These are phyloP conservation scores for Cuniculus paca DNA, from an alignment of 2,797 vertebrate genomes.

Conservation along the genomic window DNA sequence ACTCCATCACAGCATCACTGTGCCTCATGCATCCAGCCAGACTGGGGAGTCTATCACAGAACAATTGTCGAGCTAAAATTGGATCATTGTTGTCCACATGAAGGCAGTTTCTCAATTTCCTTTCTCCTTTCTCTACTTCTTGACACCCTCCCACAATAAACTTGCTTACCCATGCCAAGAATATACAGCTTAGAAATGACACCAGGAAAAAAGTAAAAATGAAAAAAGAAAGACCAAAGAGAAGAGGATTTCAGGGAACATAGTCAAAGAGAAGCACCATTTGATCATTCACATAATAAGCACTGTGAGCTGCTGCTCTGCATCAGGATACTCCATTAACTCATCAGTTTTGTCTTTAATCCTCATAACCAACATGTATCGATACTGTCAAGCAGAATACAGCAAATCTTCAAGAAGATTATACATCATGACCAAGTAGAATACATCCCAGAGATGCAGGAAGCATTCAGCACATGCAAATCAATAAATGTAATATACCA, in stretches of 20 bases:
- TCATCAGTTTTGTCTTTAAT: not conserved
- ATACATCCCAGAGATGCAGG: no score
- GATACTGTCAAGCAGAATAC: no score
- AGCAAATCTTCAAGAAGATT: no score
- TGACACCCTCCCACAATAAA: conserved; percentile 74
- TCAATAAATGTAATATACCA: no score
- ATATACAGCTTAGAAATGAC: conserved; percentile 72
- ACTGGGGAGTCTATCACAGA: conserved; percentile 71
- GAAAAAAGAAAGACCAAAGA: conserved; percentile 56
- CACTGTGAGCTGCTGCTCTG: not conserved
- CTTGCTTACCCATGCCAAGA: conserved; percentile 67
- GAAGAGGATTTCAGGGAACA: conserved; percentile 42
- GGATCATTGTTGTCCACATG: conserved; percentile 61
- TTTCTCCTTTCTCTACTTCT: conserved; percentile 75
- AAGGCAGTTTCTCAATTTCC: conserved; percentile 74
- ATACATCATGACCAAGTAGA: no score
- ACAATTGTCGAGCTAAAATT: conserved; percentile 78
- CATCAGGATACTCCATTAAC: not conserved
- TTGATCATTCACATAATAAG: conserved; percentile 3
- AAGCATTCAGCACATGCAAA: no score
- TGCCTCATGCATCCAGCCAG: conserved; percentile 43
- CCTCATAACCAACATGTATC: not conserved
- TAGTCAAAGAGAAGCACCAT: not conserved
- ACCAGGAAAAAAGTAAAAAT: not conserved
- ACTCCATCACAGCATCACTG: not conserved